phyloP scores from a whole-genome alignment of 2,113 vertebrate genomes.

The Silurus glanis region DNA sequence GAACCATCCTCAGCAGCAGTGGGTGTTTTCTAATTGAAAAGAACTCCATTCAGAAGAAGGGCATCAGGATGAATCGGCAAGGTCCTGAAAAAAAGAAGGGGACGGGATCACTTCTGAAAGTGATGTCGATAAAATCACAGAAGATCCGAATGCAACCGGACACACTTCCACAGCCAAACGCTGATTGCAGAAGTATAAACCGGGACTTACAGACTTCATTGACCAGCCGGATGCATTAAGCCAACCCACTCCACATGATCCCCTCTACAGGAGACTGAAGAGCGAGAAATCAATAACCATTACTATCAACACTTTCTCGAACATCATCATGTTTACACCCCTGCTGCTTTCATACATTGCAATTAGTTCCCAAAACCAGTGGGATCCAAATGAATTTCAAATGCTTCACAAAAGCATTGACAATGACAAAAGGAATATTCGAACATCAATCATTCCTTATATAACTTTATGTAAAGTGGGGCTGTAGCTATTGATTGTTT shows the following conservation, averaged over 20 bases:
- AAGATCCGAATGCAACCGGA: not conserved
- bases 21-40: too few relatives aligned
- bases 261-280: not conserved
- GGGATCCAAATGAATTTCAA: not conserved
- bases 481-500: too few relatives aligned
- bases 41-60: too few relatives aligned
- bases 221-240: conserved; percentile 5
- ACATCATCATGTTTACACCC: conserved; percentile 5
- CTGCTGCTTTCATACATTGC: not conserved
- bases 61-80: too few relatives aligned
- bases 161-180: not conserved
- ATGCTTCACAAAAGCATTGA: not conserved
- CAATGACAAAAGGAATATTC: not conserved
- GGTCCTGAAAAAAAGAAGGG: too few relatives aligned
- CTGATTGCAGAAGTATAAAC: not conserved
- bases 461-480: too few relatives aligned
- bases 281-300: conserved; percentile 27
- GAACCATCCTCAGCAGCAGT: too few relatives aligned
- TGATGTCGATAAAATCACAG: too few relatives aligned
- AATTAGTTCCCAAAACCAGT: not conserved
- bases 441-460: too few relatives aligned
- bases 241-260: not conserved
- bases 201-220: not conserved
- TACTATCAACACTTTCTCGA: conserved; percentile 22
- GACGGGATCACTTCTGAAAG: too few relatives aligned